Evolutionary conservation across 2,888 invertebrate species (phyloP), one percentile per base, ranked within the genome.

Genomic region (Hofmannophila pseudospretella): DNA sequence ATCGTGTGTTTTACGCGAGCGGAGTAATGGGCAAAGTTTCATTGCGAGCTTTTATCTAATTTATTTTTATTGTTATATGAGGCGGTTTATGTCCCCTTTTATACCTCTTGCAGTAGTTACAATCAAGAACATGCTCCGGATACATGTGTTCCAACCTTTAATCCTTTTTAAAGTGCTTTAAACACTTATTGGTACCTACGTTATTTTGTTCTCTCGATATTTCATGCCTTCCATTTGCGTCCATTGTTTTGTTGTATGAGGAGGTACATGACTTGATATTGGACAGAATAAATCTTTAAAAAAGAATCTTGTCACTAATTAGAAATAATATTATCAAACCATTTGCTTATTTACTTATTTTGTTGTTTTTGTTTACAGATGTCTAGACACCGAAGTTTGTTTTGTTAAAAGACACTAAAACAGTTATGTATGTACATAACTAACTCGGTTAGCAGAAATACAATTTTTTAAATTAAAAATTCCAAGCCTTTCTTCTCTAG

Each of bases 11-110:
- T 78, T 68, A 76, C 65, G 69, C 61, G 54, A 62, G 54, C 49
- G 46, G 59, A 58, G 69, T 81, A 81, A 84, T 72, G 76, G 72
- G 56, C 60, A 64, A 81, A 81, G 80, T 82, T 84, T 75, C 76
- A 80, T 78, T 79, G 77, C 70, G 64, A 68, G 82, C 78, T 80
- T 80, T 79, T 76, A 76, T 80, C 76, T 82, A 75, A 82, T 84
- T 81, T 84, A 80, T 79, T 82, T 82, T 84, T 82, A 84, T 74
- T 73, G 79, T 79, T 80, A 67, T 74, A 77, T 77, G 71, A 73
- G 66, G 56, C 71, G 55, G 68, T 77, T 79, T 76, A 81, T 71
- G 77, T 60, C 52, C 57, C 60, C 58, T 77, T 80, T 79, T 77
- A 80, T 71, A 69, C 61, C 67, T 62, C 55, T 63, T 61, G 51